Evolutionary conservation across 2,888 invertebrate species (phyloP), one percentile per base, ranked within the genome.

Genomic region (Drosophila conformis): DNA sequence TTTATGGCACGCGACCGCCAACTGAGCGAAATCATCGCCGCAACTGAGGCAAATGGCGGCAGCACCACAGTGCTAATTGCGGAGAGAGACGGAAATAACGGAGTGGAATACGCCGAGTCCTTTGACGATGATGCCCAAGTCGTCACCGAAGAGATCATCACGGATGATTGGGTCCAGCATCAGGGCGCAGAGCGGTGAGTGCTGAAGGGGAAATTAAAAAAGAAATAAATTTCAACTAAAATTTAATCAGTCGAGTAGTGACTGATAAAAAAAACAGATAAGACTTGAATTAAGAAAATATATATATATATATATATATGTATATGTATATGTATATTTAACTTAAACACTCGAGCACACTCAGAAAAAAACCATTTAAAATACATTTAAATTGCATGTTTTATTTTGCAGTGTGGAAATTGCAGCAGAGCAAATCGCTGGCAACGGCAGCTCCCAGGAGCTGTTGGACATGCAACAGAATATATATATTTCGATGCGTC

Each of bases 81-180:
- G 6, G 91, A 91, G 54, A 83, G 82, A 27, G 83, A 81, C 6
- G 27, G 27, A 27, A 27, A 27, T 27, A 27, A 27, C 27, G 46
- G 46, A 6, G 80, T 83, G 33, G 63, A 76, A 3, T 90, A 83
- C 29, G 83, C 79, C 0, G 89, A 77, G 27, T 68, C 89, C 4
- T 90, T 89, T 18, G 87, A 82, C 3, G 91, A 92, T 18, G 94
- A 94, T 29, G 95, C 95, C 69, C 94, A 95, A 87, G 96, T 96
- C 53, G 96, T 96, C 0, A 96, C 96, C 0, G 97, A 97, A 88
- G 97, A 97, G 92, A 96, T 97, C 1, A 96, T 97, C 21, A 96
- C 97, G 0, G 97, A 97, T 89, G 96, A 96, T 84, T 97, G 97
- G 97, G 96, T 95, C 52, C 94, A 95, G 84, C 94, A 95, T 66